These are phyloP conservation scores for Parotocinclus haroldoi DNA, from an alignment of 2,797 vertebrate genomes.

Conservation along the genomic window DNA sequence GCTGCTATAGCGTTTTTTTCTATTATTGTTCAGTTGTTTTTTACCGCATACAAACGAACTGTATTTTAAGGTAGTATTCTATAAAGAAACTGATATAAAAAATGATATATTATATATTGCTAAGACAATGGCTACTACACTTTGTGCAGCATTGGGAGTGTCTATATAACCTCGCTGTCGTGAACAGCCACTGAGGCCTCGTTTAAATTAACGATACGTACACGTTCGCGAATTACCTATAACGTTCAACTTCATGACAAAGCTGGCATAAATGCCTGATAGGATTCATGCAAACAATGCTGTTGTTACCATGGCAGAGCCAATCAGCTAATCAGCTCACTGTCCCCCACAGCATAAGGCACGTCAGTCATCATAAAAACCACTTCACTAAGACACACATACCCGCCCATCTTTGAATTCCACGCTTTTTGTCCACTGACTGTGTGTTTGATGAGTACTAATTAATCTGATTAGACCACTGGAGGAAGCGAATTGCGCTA, in stretches of 20 bases:
- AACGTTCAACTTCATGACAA: not conserved
- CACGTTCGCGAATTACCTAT: not conserved
- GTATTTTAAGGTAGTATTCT: no score
- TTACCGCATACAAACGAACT: no score
- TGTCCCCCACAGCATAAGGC: slow-evolving; percentile 57
- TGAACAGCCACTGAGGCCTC: no score
- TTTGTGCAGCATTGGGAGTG: no score
- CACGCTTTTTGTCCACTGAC: slow-evolving; percentile 34
- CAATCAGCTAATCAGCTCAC: slow-evolving; percentile 64
- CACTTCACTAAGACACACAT: slow-evolving; percentile 42
- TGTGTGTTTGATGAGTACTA: slow-evolving; percentile 57
- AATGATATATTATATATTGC: no score
- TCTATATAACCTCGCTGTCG: no score
- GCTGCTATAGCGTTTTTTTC: no score
- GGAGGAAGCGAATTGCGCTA: slow-evolving; percentile 61
- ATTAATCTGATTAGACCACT: slow-evolving; percentile 69
- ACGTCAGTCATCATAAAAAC: slow-evolving; percentile 55
- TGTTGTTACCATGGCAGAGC: slow-evolving; percentile 60
- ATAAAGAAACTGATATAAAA: no score
- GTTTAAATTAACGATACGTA: not conserved
- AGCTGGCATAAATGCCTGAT: not conserved
- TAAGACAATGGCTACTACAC: no score
- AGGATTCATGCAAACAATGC: slow-evolving; percentile 15
- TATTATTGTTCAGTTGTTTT: no score
- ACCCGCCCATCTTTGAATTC: slow-evolving; percentile 36